Base-by-base conservation (phyloP, 2,113 vertebrate species). In the Proteles cristata region DNA sequence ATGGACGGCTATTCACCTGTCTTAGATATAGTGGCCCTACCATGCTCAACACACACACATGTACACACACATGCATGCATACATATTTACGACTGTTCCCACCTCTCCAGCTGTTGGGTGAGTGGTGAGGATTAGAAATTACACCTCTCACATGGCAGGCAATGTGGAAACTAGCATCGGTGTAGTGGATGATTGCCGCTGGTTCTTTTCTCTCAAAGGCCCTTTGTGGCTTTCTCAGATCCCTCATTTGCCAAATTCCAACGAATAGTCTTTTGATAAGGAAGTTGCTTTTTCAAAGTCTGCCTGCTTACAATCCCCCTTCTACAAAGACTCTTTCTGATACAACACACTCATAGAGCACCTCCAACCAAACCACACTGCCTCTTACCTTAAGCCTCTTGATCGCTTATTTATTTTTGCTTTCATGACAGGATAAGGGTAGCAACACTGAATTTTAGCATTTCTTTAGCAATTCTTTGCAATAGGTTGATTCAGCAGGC, bases 321-420 rank as follows among this genome's bases (percentile, higher is more conserved):
- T 50, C 10, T 45, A 48, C 4, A 48, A 76, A 23, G 9, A 65
- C 39, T 63, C 2, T 65, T 81, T 63, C 7, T 79, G 12, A n/a
- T 63, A 35, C 1, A 35, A 8, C 0, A 21, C 12, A 76, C 16
- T 71, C 7, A 14, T 5, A 61, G 6, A 45, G 2, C 9, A 43
- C 4, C 4, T 63, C n/a, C 5, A 4, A 0, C 3, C 4, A 73
- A 73, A 43, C 33, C 4, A n/a, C 2, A 10, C 2, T 19, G 6
- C 35, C 2, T 85, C 14, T 23, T 16, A 33, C 35, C 43, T 48
- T 80, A 71, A 84, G 12, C 17, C 11, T 69, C 4, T 80, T 88
- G n/a, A 45, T 63, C 1, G 14, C 35, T 83, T 55, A 39, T 79
- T 81, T 8, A 79, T 17, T 68, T 84, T 87, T 61, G 11, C 48